Base-by-base conservation (phyloP, 1,140 invertebrate species). In the Neodiprion pinetum region DNA sequence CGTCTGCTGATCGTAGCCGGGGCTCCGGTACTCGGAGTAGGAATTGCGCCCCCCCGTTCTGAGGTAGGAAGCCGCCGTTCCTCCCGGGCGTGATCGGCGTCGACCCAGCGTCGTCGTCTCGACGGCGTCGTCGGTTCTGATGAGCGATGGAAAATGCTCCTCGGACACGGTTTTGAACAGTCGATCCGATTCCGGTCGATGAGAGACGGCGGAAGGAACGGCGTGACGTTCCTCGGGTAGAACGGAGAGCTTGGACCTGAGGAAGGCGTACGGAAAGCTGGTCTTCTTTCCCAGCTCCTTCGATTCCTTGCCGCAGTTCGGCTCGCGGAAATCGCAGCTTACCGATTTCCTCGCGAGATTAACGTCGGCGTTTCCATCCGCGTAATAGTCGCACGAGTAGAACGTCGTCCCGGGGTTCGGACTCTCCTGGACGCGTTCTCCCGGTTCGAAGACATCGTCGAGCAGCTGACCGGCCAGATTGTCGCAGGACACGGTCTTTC, bases 181-280 rank as follows among this genome's bases (percentile, higher is more conserved):
- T 12, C 85, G 80, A 9, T 88, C 87, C 14, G 48, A 61, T 48
- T 73, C 67, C 9, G 66, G 73, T n/a, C 21, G 48, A 50, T 78
- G 76, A 2, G 74, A 74, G 53, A 4, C 8, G 53, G n/a, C 53
- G 53, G 11, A 14, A 12, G 53, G 11, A 61, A 17, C 53, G 47
- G 80, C 86, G 50, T 90, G 86, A 70, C 90, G 91, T 83, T 95
- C 93, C 86, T 95, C 94, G 0, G 93, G 94, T 68, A 95, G 85
- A 40, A 94, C 93, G 0, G 93, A 94, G 14, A 95, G 80, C 74
- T 93, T 93, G 0, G 94, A 95, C 74, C 94, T 88, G 11, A 95
- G 85, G 84, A 95, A 95, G 1, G 94, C 94, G 80, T 95, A 95
- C 0, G 94, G 94, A 80, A 95, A 95, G 77, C 91, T 93, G 1